Conservation (phyloP, 2,888 invertebrate species). For the Eristalis pertinax region DNA sequence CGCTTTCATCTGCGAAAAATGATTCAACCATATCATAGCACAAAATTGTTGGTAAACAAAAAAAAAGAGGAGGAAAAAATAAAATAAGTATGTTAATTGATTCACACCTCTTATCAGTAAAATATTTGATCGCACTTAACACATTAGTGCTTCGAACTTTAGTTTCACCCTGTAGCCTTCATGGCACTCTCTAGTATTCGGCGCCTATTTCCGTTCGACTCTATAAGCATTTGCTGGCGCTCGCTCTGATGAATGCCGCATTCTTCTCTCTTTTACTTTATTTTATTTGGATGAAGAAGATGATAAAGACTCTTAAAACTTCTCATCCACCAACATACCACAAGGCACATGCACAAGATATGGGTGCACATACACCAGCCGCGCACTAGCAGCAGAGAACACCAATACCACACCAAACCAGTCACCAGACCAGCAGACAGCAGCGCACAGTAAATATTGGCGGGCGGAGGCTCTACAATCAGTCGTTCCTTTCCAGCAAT, state of each 20-base stretch:
- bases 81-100: conserved; percentile 41
- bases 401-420: conserved; percentile 16
- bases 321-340: conserved; percentile 32
- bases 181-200: conserved; percentile 31
- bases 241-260: conserved; percentile 28
- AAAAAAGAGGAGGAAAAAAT: neutral
- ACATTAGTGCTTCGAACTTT: conserved; percentile 14
- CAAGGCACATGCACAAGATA: conserved; percentile 33
- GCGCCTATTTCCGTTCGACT: conserved; percentile 52
- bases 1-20: neutral
- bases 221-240: conserved; percentile 32
- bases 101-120: conserved; percentile 45
- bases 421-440: conserved; percentile 14
- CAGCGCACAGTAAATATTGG: conserved; percentile 38
- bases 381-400: neutral
- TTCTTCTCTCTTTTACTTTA: conserved; percentile 40
- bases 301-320: conserved; percentile 57
- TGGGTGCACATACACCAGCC: conserved; percentile 14
- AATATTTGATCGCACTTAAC: neutral
- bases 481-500: conserved; percentile 65
- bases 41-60: conserved; percentile 17
- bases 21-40: neutral
- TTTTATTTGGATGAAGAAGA: conserved; percentile 30
- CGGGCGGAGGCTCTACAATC: conserved; percentile 63
- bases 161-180: conserved; percentile 50